A percentile compares a stretch with the other conserved stretches of the same genome.
Conservation (phyloP, 1,140 invertebrate species). For the Aphis gossypii region DNA sequence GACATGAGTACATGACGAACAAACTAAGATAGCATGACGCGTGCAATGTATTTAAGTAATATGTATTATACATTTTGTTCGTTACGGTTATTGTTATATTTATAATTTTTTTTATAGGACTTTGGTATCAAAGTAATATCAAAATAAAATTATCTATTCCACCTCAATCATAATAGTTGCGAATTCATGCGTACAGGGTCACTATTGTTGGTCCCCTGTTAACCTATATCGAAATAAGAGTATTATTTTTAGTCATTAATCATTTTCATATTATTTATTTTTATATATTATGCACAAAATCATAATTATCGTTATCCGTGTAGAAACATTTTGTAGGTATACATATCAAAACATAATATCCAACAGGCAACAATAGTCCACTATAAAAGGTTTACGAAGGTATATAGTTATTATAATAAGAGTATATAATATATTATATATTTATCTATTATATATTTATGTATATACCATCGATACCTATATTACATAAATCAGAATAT, state of each 20-base stretch:
- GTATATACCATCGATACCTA: too few species aligned
- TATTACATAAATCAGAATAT: neutral
- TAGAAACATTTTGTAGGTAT: neutral
- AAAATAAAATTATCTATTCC: neutral
- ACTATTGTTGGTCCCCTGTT: neutral
- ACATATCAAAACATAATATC: neutral
- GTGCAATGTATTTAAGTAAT: neutral
- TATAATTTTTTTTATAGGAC: neutral
- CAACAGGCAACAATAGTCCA: neutral
- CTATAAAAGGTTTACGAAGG: neutral
- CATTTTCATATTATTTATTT: too few species aligned
- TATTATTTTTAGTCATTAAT: neutral
- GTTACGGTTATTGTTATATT: neutral
- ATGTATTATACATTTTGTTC: neutral
- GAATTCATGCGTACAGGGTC: neutral
- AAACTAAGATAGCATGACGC: constrained; percentile 26
- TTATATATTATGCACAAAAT: neutral
- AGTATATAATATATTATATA: neutral
- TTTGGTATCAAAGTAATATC: neutral
- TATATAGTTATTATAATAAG: neutral
- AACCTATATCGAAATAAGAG: neutral
- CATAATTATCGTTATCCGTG: neutral
- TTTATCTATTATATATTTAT: neutral
- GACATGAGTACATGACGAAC: neutral
- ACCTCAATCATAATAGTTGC: neutral